Evolutionary conservation across 2,113 vertebrate species (phyloP), one percentile per base, ranked within the genome.

Genomic region (Chlamydotis undulata): DNA sequence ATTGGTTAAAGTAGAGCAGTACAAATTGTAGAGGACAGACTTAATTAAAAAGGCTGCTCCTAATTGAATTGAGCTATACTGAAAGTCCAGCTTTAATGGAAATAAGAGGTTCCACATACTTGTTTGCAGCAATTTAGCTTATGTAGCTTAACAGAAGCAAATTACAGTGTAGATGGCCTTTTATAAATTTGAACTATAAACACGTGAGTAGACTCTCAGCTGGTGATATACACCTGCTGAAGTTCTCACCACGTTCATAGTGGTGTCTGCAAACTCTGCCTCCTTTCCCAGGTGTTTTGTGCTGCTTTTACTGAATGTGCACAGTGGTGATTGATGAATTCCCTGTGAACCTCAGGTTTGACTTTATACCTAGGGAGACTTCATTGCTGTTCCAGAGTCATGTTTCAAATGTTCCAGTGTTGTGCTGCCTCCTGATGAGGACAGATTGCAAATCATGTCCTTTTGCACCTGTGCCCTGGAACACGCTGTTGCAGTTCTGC

Each of bases 301-400:
- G 35, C 49, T 65, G 2, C 16, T 80, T 84, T 55, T 77, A 52
- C 31, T 69, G 84, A 90, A 33, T 8, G 45, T n/a, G 35, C 26
- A 16, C 12, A 26, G 14, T 1, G 10, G 8, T 16, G 33, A 33
- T 10, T 28, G 41, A 25, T 23, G 14, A 63, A 70, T 75, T 67
- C 18, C 31, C 31, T 21, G 11, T 49, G 57, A 79, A 80, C 10
- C 4, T 3, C 7, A 87, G 28, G 31, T 78, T 61, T 89, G 25
- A 28, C 41, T 37, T 67, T 14, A 2, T 87, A 69, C 28, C 15
- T 22, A 12, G 21, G 24, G 24, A 87, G 24, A 31, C 37, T 39
- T 37, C 50, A 70, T 28, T 67, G 37, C 57, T 0, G 0, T 37
- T 81, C 71, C 45, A 89, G 37, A 61, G 41, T 55, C 0, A 0